Percentiles rank a stretch among this genome's conserved stretches.
These are phyloP conservation scores for Plectrocnemia conspersa DNA, from an alignment of 1,140 invertebrate genomes.

Conservation along the genomic window DNA sequence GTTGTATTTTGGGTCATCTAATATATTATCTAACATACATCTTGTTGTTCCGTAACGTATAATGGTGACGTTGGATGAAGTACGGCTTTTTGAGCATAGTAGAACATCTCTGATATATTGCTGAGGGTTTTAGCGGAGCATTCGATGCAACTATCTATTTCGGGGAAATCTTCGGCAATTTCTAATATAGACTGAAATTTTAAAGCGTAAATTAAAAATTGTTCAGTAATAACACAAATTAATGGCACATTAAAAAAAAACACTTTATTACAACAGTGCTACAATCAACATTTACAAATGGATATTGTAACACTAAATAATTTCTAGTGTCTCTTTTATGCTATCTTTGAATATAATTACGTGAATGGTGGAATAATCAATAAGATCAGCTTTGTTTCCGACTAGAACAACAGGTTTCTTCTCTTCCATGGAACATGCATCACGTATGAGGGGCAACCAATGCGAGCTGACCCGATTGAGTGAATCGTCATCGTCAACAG, in stretches of 20 bases:
- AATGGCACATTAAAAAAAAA: too few species aligned
- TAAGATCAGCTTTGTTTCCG: conserved; percentile 96
- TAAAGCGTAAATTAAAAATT: conserved; percentile 40
- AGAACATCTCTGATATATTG: conserved; percentile 99
- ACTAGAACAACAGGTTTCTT: conserved; percentile 89
- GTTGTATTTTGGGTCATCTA: too few species aligned
- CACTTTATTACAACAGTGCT: too few species aligned
- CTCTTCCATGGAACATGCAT: conserved; percentile 66
- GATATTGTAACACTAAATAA: too few species aligned
- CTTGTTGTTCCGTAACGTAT: conserved; percentile 92
- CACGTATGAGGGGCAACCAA: conserved; percentile 89
- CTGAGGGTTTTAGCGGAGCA: conserved; percentile 97
- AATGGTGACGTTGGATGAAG: conserved; percentile 95
- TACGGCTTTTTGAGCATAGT: conserved; percentile 99
- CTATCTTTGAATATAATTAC: too few species aligned
- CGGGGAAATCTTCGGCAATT: conserved; percentile 95
- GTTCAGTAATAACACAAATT: too few species aligned
- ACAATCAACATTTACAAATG: too few species aligned
- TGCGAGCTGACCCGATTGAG: conserved; percentile 84
- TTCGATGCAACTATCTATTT: conserved; percentile 99
- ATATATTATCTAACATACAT: conserved; percentile 65
- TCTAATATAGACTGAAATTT: conserved; percentile 77
- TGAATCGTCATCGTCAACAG: conserved; percentile 89
- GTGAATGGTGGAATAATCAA: conserved; percentile 92
- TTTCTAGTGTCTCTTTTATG: too few species aligned